Conservation (phyloP, 1,140 invertebrate species). For the Papilio machaon region DNA sequence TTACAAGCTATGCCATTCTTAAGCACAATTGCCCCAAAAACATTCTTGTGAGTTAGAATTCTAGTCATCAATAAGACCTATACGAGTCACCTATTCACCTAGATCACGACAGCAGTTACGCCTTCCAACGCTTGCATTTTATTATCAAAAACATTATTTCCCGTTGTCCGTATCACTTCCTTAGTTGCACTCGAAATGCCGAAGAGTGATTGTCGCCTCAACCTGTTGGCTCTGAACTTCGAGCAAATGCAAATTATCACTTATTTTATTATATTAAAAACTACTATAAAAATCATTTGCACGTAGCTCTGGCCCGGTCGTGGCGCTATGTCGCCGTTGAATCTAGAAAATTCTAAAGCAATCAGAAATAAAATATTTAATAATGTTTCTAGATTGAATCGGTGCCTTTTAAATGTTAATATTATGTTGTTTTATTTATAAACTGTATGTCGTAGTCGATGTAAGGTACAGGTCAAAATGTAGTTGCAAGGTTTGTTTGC, state of each 20-base stretch:
- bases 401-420: slow-evolving; percentile 42
- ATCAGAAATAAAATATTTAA: slow-evolving; percentile 5
- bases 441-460: slow-evolving; percentile 60
- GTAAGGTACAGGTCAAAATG: slow-evolving; percentile 74
- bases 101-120: neutral
- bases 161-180: slow-evolving; percentile 71
- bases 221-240: slow-evolving; percentile 53
- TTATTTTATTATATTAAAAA: neutral
- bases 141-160: slow-evolving; percentile 60
- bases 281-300: slow-evolving; percentile 47
- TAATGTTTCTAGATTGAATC: slow-evolving; percentile 58
- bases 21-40: neutral
- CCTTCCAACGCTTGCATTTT: slow-evolving; percentile 42
- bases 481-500: slow-evolving; percentile 76
- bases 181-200: slow-evolving; percentile 78
- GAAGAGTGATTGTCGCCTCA: slow-evolving; percentile 77
- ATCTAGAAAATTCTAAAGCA: slow-evolving; percentile 51
- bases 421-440: slow-evolving; percentile 43
- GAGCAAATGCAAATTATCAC: slow-evolving; percentile 59
- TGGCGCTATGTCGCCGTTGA: slow-evolving; percentile 47
- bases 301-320: slow-evolving; percentile 47
- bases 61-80: neutral
- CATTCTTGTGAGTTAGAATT: neutral
- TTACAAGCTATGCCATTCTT: neutral
- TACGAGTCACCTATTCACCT: neutral